phyloP scores from a whole-genome alignment of 2,888 invertebrate species.

The Creontiades dilutus region DNA sequence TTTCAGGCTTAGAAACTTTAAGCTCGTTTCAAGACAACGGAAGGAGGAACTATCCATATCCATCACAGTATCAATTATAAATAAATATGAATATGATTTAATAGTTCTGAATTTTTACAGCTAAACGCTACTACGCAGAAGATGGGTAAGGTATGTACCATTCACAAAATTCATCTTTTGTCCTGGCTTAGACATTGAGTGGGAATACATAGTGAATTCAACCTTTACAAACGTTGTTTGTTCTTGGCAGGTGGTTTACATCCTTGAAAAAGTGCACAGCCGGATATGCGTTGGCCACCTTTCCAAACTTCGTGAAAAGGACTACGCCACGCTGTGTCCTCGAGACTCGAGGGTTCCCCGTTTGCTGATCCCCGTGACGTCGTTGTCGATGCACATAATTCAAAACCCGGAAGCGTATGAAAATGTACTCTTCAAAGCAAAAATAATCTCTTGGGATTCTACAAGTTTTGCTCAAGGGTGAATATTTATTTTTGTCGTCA shows the following conservation, averaged over 20 bases:
- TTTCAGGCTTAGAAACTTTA: too few species aligned
- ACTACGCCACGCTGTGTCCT: slow-evolving; percentile 80
- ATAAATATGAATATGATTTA: too few species aligned
- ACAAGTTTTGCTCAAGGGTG: slow-evolving; percentile 83
- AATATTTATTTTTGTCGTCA: too few species aligned
- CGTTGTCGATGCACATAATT: slow-evolving; percentile 74
- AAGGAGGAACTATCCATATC: too few species aligned
- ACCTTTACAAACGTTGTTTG: background rate
- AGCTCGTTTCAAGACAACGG: too few species aligned
- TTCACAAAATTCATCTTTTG: background rate
- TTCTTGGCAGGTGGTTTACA: slow-evolving; percentile 83
- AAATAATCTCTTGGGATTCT: slow-evolving; percentile 85
- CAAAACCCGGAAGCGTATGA: slow-evolving; percentile 76
- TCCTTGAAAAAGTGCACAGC: slow-evolving; percentile 86
- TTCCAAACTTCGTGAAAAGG: slow-evolving; percentile 77
- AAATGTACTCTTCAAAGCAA: slow-evolving; percentile 84
- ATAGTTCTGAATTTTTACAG: background rate
- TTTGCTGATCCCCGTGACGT: slow-evolving; percentile 84
- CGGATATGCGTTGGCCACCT: slow-evolving; percentile 87
- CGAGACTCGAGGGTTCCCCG: slow-evolving; percentile 89
- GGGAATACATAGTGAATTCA: too few species aligned
- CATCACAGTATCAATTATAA: too few species aligned
- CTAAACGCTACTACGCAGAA: slow-evolving; percentile 31
- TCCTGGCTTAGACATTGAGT: too few species aligned
- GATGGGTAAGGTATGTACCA: slow-evolving; percentile 72